Evolutionary conservation across 1,140 invertebrate genomes (phyloP).

Genomic region (Dreissena polymorpha): DNA sequence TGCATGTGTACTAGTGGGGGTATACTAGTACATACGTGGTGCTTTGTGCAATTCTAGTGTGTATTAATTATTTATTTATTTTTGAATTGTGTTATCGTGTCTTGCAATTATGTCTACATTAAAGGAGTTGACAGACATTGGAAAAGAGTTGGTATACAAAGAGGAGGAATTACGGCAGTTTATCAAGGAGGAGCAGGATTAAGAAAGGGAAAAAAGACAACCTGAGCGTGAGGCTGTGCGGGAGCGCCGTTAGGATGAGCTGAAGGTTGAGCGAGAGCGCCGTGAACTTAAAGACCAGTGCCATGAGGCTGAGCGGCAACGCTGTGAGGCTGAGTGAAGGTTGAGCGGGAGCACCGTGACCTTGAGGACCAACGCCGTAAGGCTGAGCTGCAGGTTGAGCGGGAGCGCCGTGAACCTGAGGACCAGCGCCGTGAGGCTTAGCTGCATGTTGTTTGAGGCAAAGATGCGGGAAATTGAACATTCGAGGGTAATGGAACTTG

Average conservation of each 20-base stretch:
- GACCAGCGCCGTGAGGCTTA: too few species aligned
- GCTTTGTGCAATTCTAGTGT: background rate
- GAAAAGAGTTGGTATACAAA: background rate
- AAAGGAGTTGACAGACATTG: too few species aligned
- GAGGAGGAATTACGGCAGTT: background rate
- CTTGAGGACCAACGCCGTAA: too few species aligned
- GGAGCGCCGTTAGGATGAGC: background rate
- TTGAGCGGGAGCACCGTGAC: too few species aligned
- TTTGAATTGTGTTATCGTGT: background rate
- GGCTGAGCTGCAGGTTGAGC: too few species aligned
- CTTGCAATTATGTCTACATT: too few species aligned
- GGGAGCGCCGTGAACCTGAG: too few species aligned
- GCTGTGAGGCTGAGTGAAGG: too few species aligned
- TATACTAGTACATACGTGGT: background rate
- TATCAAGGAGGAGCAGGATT: background rate
- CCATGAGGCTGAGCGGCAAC: too few species aligned
- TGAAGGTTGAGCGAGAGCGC: background rate
- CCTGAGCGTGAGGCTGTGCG: background rate
- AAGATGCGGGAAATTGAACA: background rate
- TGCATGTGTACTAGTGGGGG: too few species aligned
- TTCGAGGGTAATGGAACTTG: background rate
- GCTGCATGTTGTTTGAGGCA: background rate
- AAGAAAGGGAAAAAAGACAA: background rate
- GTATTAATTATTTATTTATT: background rate
- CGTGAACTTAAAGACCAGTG: too few species aligned